Conservation (phyloP, 2,888 invertebrate genomes). For the Tubulanus polymorphus region DNA sequence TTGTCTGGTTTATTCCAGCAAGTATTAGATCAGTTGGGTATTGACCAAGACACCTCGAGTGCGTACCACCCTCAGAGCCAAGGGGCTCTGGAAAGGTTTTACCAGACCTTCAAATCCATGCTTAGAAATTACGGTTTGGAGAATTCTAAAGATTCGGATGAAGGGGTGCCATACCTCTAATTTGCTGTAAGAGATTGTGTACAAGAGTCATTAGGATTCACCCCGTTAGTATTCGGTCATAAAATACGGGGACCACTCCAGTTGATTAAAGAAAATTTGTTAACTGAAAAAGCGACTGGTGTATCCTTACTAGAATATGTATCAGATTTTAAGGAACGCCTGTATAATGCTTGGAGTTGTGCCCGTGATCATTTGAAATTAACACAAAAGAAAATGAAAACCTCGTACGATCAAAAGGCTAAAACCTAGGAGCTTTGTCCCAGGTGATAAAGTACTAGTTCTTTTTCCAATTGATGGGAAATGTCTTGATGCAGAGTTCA, state of each 20-base stretch:
- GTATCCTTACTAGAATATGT: slow-evolving; percentile 9
- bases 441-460: slow-evolving; percentile 22
- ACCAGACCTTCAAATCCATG: slow-evolving; percentile 12
- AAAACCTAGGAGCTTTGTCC: slow-evolving; percentile 15
- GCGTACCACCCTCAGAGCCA: slow-evolving; percentile 7
- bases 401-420: slow-evolving; percentile 16
- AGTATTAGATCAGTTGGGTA: not conserved
- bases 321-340: slow-evolving; percentile 6
- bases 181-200: slow-evolving; percentile 13
- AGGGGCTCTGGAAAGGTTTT: slow-evolving; percentile 11
- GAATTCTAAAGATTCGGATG: slow-evolving; percentile 8
- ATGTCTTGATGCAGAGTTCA: slow-evolving; percentile 5
- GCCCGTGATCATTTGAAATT: slow-evolving; percentile 16
- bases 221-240: slow-evolving; percentile 23
- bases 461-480: slow-evolving; percentile 19
- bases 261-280: slow-evolving; percentile 10
- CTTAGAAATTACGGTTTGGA: slow-evolving; percentile 15
- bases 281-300: slow-evolving; percentile 3
- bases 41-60: not conserved
- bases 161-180: slow-evolving; percentile 11
- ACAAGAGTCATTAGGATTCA: slow-evolving; percentile 23
- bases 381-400: slow-evolving; percentile 19
- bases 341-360: slow-evolving; percentile 10
- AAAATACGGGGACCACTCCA: slow-evolving; percentile 15
- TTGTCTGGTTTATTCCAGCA: slow-evolving; percentile 5